Percentiles rank a stretch among this genome's conserved stretches.
Conservation (phyloP, 2,888 invertebrate genomes). For the Pseudoips prasinana region DNA sequence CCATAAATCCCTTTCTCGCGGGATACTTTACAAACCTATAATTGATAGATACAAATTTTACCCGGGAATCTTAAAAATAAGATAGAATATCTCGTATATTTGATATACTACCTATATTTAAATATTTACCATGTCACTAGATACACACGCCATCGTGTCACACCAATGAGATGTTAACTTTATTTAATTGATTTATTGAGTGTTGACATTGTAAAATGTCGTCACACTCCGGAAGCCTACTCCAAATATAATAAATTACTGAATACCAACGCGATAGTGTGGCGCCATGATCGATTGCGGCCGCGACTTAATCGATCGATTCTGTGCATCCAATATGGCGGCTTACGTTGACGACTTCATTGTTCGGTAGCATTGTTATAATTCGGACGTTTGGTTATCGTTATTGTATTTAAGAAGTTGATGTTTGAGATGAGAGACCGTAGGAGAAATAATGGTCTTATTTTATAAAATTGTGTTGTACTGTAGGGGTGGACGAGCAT, state of each 20-base stretch:
- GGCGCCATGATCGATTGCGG: conserved; percentile 57
- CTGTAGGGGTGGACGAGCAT: no score
- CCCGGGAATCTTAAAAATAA: no score
- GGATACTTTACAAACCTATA: no score
- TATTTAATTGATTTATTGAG: conserved; percentile 75
- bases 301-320: conserved; percentile 48
- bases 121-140: not conserved
- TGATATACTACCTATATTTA: no score
- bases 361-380: conserved; percentile 45
- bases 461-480: no score
- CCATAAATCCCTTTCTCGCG: no score
- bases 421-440: no score
- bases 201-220: conserved; percentile 63
- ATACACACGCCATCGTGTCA: no score
- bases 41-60: no score
- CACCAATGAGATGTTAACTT: conserved; percentile 57
- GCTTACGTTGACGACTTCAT: conserved; percentile 49
- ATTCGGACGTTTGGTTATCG: conserved; percentile 22
- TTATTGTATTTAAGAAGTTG: conserved; percentile 11
- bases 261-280: conserved; percentile 53
- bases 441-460: no score
- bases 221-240: conserved; percentile 61
- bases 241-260: conserved; percentile 72
- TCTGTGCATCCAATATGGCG: conserved; percentile 57
- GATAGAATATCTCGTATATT: no score